Evolutionary conservation across 1,140 invertebrate species (phyloP).

Genomic region (Hypsibius dujardini): DNA sequence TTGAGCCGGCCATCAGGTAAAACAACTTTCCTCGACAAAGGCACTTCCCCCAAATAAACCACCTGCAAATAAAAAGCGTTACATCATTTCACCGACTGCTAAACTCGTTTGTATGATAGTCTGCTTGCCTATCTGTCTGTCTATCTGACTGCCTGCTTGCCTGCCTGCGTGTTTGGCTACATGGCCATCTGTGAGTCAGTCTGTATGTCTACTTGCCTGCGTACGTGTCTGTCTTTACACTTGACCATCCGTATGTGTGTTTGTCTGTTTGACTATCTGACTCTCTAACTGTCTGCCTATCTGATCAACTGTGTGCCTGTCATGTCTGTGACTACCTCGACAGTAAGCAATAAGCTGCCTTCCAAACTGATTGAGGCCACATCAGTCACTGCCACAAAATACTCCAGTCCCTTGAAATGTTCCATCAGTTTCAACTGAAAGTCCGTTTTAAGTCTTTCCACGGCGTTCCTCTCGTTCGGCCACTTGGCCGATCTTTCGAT

Average conservation of each 20-base stretch:
- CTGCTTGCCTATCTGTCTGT: too few species aligned
- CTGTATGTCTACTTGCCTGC: too few species aligned
- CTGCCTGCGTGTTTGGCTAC: too few species aligned
- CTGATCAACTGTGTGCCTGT: too few species aligned
- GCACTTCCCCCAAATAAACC: constrained; percentile 33
- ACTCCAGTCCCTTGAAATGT: constrained; percentile 37
- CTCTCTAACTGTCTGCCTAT: too few species aligned
- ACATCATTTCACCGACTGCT: too few species aligned
- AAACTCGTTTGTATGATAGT: too few species aligned
- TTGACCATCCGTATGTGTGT: too few species aligned
- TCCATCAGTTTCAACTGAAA: constrained; percentile 65
- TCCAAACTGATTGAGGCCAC: background rate
- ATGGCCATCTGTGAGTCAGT: too few species aligned
- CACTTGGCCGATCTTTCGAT: constrained; percentile 68
- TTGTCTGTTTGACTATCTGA: too few species aligned
- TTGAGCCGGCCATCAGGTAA: constrained; percentile 47
- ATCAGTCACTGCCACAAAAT: background rate
- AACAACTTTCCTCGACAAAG: constrained; percentile 28
- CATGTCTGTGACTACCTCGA: constrained; percentile 24
- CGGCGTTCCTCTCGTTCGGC: constrained; percentile 62
- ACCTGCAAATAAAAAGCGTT: constrained; percentile 21
- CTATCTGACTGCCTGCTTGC: too few species aligned
- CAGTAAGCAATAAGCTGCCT: constrained; percentile 37
- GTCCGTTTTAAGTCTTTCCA: constrained; percentile 60
- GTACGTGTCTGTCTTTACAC: too few species aligned